Evolutionary conservation across 1,140 invertebrate species (phyloP).

Genomic region (Alviniconcha marisindica): DNA sequence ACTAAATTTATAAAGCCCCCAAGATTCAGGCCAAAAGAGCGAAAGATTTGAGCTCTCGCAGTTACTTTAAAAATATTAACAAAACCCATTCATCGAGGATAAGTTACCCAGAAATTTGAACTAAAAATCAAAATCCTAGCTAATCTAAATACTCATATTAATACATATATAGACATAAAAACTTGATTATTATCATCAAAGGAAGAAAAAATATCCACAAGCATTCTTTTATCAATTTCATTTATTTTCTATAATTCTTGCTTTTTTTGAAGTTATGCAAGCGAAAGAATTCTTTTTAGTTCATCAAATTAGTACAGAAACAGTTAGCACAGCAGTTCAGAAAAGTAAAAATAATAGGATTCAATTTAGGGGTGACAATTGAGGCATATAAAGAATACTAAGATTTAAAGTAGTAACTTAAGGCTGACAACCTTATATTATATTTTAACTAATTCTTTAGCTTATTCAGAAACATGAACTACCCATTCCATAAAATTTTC

Average conservation of each 20-base stretch:
- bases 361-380: constrained; percentile 77
- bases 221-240: constrained; percentile 29
- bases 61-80: background rate
- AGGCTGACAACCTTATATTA: constrained; percentile 61
- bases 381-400: constrained; percentile 64
- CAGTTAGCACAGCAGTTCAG: constrained; percentile 68
- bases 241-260: background rate
- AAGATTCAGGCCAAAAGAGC: background rate
- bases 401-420: constrained; percentile 48
- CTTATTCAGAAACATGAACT: constrained; percentile 66
- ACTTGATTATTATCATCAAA: constrained; percentile 19
- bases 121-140: background rate
- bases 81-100: background rate
- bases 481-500: constrained; percentile 20
- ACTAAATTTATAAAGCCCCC: background rate
- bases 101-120: background rate
- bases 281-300: background rate
- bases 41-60: constrained; percentile 3
- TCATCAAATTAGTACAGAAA: background rate
- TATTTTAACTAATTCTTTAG: constrained; percentile 57
- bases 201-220: constrained; percentile 25
- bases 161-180: constrained; percentile 4
- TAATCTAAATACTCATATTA: background rate
- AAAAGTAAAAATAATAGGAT: constrained; percentile 58
- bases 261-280: too few relatives aligned